These are phyloP conservation scores for Trichogramma dendrolimi DNA, from an alignment of 2,888 invertebrate species.

Conservation along the genomic window DNA sequence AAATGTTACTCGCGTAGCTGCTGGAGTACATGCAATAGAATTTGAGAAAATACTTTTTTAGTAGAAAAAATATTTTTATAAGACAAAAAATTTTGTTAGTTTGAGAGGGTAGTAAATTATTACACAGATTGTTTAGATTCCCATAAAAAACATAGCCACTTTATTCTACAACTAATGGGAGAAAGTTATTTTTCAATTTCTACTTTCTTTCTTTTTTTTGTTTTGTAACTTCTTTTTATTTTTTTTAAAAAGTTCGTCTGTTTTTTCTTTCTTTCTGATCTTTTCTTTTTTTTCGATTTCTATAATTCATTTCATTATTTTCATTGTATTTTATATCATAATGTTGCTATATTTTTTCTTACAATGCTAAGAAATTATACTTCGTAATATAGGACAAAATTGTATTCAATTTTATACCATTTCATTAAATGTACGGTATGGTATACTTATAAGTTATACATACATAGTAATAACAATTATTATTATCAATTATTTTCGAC, in stretches of 20 bases:
- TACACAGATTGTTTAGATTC: constrained; percentile 31
- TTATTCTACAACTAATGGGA: constrained; percentile 53
- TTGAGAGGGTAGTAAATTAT: constrained; percentile 28
- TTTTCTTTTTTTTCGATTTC: constrained; percentile 17
- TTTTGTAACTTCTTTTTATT: constrained; percentile 16
- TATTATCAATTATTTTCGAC: constrained; percentile 26
- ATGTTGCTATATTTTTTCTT: constrained; percentile 17
- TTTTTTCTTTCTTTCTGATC: constrained; percentile 7
- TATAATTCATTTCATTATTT: constrained; percentile 20
- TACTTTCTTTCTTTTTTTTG: constrained; percentile 12
- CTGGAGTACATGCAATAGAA: too few species aligned
- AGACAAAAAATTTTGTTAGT: not conserved
- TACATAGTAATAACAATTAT: constrained; percentile 33
- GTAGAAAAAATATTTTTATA: too few species aligned
- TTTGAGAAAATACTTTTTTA: too few species aligned
- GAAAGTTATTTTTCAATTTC: constrained; percentile 37
- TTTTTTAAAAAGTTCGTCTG: constrained; percentile 22
- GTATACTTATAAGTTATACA: constrained; percentile 4
- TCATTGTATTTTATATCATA: constrained; percentile 27
- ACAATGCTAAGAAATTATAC: constrained; percentile 16
- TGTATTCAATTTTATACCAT: constrained; percentile 11
- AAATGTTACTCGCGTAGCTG: too few species aligned
- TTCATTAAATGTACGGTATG: constrained; percentile 22
- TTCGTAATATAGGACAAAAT: constrained; percentile 27
- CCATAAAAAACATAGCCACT: constrained; percentile 53